Evolutionary conservation across 2,888 invertebrate genomes (phyloP), one percentile per base, ranked within the genome.

Genomic region (Limnephilus rhombicus): DNA sequence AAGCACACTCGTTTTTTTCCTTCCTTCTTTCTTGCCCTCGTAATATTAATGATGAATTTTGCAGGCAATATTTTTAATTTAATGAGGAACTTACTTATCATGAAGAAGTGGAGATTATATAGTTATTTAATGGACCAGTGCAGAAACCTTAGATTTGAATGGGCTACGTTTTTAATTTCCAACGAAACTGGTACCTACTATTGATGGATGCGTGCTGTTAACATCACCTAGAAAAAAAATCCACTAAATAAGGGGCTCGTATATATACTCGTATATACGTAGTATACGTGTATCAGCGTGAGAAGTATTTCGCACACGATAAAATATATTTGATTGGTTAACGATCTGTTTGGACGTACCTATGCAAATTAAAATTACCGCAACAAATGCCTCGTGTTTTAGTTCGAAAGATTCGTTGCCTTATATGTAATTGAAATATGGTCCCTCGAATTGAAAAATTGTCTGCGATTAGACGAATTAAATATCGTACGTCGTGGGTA

Each of bases 371-470:
- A 68, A 68, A 24, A 68, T 68, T 24, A 24, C 68, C 24, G 24
- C 68, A 68, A 68, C 5, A 68, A 68, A 68, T 24, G 24, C 68
- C 68, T 68, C 68, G 11, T 68, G n/a, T n/a, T 68, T 68, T 68
- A 68, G 68, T 68, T 82, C 34, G 4, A 82, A 34, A 31, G 82
- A 34, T 82, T 34, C 82, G 82, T 82, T 82, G 29, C 82, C 82
- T 82, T 82, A 82, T 31, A 82, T 34, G 82, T 31, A 82, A 82
- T 82, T 82, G 82, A 82, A 18, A 34, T 82, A 82, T 82, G 82
- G 82, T 82, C 34, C 31, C 34, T 82, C 34, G 82, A 12, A 18
- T 7, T 34, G 18, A 82, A 82, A 82, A 18, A 82, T 34, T 34
- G 18, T 34, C 82, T 18, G 82, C 34, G 82, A 68, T 68, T 82